A percentile compares a stretch with the other conserved stretches of the same genome.
These are phyloP conservation scores for Parasteatoda tepidariorum DNA, from an alignment of 1,140 invertebrate genomes.

Conservation along the genomic window DNA sequence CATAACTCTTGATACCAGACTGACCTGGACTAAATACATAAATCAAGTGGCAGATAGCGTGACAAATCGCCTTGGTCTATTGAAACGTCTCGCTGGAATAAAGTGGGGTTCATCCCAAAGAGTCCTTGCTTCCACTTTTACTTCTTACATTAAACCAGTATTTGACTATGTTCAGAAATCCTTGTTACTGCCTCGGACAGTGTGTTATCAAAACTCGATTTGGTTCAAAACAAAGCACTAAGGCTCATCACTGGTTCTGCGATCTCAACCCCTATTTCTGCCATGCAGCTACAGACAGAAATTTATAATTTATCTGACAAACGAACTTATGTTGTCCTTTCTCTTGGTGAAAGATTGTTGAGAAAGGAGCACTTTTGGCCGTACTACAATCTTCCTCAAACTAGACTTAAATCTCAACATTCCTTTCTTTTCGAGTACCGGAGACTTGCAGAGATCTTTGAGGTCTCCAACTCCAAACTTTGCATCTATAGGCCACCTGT, in stretches of 20 bases:
- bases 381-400: not conserved
- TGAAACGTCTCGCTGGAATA: not conserved
- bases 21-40: not conserved
- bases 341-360: too few species aligned
- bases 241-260: not conserved
- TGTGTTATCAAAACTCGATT: not conserved
- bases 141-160: not conserved
- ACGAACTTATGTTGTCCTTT: too few species aligned
- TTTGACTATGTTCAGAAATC: not conserved
- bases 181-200: not conserved
- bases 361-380: too few species aligned
- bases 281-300: not conserved
- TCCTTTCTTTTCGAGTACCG: not conserved
- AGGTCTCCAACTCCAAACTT: too few species aligned
- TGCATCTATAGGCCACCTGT: not conserved
- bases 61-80: not conserved
- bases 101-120: conserved; percentile 10
- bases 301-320: too few species aligned
- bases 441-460: too few species aligned
- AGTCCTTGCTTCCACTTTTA: conserved; percentile 4
- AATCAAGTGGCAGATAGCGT: not conserved
- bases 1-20: not conserved
- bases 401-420: not conserved
- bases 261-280: not conserved
- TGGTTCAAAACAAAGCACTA: conserved; percentile 16